Percentiles rank a stretch among this genome's conserved stretches.
Conservation (phyloP, 1,140 invertebrate genomes). For the Eurosta solidaginis region DNA sequence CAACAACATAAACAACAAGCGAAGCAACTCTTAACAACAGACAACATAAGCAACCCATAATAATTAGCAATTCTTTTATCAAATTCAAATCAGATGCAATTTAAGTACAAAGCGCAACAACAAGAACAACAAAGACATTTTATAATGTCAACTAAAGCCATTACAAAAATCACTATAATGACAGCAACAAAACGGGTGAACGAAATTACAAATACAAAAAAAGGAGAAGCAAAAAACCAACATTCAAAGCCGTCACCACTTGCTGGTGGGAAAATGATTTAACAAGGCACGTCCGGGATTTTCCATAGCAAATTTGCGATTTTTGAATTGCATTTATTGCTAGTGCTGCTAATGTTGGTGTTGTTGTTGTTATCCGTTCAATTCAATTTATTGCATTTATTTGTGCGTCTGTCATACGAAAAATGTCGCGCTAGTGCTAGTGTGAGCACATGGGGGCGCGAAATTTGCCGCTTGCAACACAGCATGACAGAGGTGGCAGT, state of each 20-base stretch:
- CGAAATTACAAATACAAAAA: background rate
- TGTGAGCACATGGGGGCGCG: slow-evolving; percentile 24
- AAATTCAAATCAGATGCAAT: slow-evolving; percentile 24
- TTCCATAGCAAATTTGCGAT: slow-evolving; percentile 2
- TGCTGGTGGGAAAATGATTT: slow-evolving; percentile 28
- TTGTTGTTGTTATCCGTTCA: slow-evolving; percentile 8
- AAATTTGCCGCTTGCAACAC: slow-evolving; percentile 29
- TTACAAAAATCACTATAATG: slow-evolving; percentile 1
- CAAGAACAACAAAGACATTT: background rate
- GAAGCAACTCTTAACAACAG: background rate
- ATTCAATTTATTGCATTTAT: background rate
- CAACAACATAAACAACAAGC: background rate
- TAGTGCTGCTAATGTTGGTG: background rate
- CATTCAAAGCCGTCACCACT: slow-evolving; percentile 1
- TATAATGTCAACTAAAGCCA: background rate
- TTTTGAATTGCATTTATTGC: background rate
- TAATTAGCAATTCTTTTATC: slow-evolving; percentile 17
- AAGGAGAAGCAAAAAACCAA: background rate
- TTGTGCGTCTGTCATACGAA: background rate
- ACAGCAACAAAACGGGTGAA: background rate
- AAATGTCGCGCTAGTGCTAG: background rate
- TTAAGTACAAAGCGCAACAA: slow-evolving; percentile 4
- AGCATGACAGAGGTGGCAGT: slow-evolving; percentile 4
- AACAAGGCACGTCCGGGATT: slow-evolving; percentile 25
- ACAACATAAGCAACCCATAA: background rate